Percentiles rank a stretch among this genome's conserved stretches.
Evolutionary conservation across 2,888 invertebrate genomes (phyloP).

Genomic region (Drosophila testacea): DNA sequence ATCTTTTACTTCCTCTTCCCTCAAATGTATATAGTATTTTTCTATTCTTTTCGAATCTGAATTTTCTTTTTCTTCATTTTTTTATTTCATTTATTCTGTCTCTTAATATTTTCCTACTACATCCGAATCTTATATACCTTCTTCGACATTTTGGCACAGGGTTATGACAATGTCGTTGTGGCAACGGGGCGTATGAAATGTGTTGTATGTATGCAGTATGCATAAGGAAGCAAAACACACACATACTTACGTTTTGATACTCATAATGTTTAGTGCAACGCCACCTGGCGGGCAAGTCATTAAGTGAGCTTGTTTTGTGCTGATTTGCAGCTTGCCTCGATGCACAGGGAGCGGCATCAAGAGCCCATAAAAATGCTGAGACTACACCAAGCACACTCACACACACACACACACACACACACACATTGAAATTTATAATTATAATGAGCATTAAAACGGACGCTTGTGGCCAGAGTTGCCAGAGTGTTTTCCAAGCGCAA

Average conservation of each 20-base stretch:
- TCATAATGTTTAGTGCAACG: constrained; percentile 44
- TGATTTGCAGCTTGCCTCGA: constrained; percentile 49
- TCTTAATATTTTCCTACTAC: not conserved
- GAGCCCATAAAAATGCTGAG: constrained; percentile 70
- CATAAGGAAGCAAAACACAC: constrained; percentile 40
- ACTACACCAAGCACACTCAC: constrained; percentile 25
- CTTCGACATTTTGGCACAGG: not conserved
- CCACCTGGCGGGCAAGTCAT: constrained; percentile 73
- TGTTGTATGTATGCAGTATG: constrained; percentile 30
- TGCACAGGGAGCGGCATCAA: constrained; percentile 24
- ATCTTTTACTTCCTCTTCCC: too few relatives aligned
- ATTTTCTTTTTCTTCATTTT: too few relatives aligned
- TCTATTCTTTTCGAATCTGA: too few relatives aligned
- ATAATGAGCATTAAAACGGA: constrained; percentile 71
- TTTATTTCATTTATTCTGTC: not conserved
- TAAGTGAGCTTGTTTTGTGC: constrained; percentile 74
- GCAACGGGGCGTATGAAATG: constrained; percentile 51
- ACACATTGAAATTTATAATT: constrained; percentile 42
- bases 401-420: constrained; percentile 29
- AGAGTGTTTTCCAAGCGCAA: constrained; percentile 53
- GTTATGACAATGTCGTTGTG: constrained; percentile 41
- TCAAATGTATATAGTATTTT: too few relatives aligned
- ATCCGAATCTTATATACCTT: constrained; percentile 8
- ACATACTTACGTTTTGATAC: constrained; percentile 24
- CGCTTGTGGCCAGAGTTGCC: constrained; percentile 59